Percentiles rank a stretch among this genome's conserved stretches.
phyloP scores from a whole-genome alignment of 2,888 invertebrate species.

The Ephialtes manifestator region DNA sequence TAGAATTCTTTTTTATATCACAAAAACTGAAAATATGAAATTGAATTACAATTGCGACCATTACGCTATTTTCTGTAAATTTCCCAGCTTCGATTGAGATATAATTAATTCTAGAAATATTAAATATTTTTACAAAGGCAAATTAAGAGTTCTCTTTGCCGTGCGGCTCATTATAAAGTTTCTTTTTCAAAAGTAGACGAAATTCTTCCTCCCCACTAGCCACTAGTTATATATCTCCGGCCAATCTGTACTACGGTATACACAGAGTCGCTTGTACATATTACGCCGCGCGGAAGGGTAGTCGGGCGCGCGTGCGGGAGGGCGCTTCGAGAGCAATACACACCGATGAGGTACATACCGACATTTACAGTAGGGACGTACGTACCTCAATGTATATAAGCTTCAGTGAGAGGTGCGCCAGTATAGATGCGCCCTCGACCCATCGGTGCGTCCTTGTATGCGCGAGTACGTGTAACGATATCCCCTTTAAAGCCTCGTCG shows the following conservation, averaged over 20 bases:
- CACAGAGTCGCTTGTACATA: not conserved
- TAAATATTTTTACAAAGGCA: not conserved
- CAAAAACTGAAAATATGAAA: not conserved
- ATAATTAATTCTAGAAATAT: not conserved
- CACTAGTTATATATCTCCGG: slow-evolving; percentile 7
- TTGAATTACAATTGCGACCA: not conserved
- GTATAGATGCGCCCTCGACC: not conserved
- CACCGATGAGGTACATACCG: not conserved
- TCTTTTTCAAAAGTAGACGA: not conserved
- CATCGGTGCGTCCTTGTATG: slow-evolving; percentile 7
- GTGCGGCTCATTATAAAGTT: slow-evolving; percentile 24
- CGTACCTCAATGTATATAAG: slow-evolving; percentile 10
- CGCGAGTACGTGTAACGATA: slow-evolving; percentile 27
- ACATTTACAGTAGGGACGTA: slow-evolving; percentile 14
- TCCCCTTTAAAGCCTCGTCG: slow-evolving; percentile 64
- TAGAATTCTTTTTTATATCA: not conserved
- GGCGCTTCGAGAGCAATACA: slow-evolving; percentile 30
- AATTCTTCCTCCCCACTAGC: not conserved
- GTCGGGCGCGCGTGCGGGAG: slow-evolving; percentile 3
- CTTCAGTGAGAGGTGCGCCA: not conserved
- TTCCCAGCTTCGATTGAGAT: not conserved
- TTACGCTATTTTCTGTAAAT: not conserved
- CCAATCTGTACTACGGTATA: slow-evolving; percentile 9
- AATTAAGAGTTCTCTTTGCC: not conserved
- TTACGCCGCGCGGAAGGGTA: slow-evolving; percentile 28